Base-by-base conservation (phyloP, 2,888 invertebrate genomes). In the Cyclophora albipunctata region DNA sequence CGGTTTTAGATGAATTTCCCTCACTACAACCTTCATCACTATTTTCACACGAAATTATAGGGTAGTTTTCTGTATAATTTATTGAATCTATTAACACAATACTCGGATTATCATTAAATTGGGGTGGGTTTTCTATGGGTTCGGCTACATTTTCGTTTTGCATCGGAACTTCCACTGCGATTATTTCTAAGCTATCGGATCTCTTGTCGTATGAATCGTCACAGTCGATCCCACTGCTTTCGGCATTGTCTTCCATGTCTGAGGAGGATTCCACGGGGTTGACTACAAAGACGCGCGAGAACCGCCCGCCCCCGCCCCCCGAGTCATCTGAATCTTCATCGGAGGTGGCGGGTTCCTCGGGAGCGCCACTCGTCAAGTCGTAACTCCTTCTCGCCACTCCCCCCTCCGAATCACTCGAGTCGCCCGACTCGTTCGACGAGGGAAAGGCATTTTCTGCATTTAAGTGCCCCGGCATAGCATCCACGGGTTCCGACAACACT, bases 281-380 rank as follows among this genome's bases (percentile, higher is more conserved):
- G 33, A 93, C 92, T 1, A 93, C 91, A 69, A 93, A 93, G 20
- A 93, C 92, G 50, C 92, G 90, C 40, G 92, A 92, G 67, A 93
- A 93, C 47, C 79, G 73, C 2, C 85, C 83, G 68, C 88, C 81
- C 73, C 92, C 69, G 74, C 91, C 68, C 73, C 91, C 92, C 0
- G 89, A 88, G 56, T 90, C 88, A 40, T 85, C 87, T 0, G 89
- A 88, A 61, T 88, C 88, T 51, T 89, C 89, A 44, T 85, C 83
- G 0, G 90, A 75, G 3, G 91, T 88, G 43, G 85, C 82, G 34
- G 83, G 85, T 60, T 87, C 84, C 46, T 85, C 84, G 34, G 88
- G 86, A 45, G 84, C 84, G 20, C 83, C 82, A 53, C 83, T 86
- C 34, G 79, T 82, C 43, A 88, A 69, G 54, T 88, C 87, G 64